Percentiles rank a stretch among this genome's conserved stretches.
Evolutionary conservation across 2,797 vertebrate genomes (phyloP).

Genomic region (Geotrypetes seraphini): DNA sequence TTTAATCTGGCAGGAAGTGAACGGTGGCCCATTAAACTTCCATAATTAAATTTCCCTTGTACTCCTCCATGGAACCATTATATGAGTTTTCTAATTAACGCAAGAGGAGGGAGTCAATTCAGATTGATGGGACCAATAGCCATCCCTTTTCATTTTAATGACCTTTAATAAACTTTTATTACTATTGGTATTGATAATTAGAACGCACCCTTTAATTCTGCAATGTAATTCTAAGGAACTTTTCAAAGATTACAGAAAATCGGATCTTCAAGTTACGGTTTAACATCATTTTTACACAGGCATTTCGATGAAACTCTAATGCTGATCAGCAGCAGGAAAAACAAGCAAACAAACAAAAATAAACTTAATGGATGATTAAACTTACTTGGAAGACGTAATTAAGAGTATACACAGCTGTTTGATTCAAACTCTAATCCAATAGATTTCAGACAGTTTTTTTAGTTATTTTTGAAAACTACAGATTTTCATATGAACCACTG

Average conservation of each 20-base stretch:
- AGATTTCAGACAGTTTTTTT: too few relatives aligned
- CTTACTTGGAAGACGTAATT: too few relatives aligned
- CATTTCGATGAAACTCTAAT: not conserved
- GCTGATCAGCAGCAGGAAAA: too few relatives aligned
- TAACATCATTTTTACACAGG: not conserved
- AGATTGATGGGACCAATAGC: slow-evolving; percentile 87
- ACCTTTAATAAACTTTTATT: slow-evolving; percentile 99
- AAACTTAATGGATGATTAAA: too few relatives aligned
- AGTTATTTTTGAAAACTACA: too few relatives aligned
- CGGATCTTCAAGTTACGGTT: slow-evolving; percentile 42
- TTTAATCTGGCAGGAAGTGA: slow-evolving; percentile 70
- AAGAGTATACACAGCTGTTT: too few relatives aligned
- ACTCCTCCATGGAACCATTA: slow-evolving; percentile 91
- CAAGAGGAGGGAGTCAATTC: slow-evolving; percentile 89
- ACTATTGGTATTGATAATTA: slow-evolving; percentile 93
- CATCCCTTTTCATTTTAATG: slow-evolving; percentile 96
- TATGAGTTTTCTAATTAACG: slow-evolving; percentile 97
- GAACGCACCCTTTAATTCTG: slow-evolving; percentile 78
- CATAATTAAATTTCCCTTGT: slow-evolving; percentile 88
- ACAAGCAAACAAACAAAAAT: too few relatives aligned
- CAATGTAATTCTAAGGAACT: slow-evolving; percentile 61
- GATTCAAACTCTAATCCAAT: too few relatives aligned
- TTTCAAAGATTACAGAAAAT: slow-evolving; percentile 50
- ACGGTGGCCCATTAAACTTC: slow-evolving; percentile 87
- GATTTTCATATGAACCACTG: too few relatives aligned